Percentiles rank a stretch among this genome's conserved stretches.
These are phyloP conservation scores for Prunella fulvescens DNA, from an alignment of 2,113 vertebrate species.

Conservation along the genomic window DNA sequence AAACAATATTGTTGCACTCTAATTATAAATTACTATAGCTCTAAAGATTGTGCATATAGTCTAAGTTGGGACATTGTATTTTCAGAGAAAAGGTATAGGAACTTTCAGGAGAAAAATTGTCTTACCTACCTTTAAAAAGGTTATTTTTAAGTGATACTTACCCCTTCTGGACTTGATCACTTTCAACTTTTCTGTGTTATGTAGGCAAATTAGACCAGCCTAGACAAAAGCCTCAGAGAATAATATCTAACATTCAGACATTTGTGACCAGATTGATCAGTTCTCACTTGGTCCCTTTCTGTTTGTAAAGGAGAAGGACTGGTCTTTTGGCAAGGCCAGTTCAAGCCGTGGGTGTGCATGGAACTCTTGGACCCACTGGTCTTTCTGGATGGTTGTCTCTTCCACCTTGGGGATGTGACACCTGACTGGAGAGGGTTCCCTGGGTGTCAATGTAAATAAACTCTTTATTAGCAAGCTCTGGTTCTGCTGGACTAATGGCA, in stretches of 20 bases:
- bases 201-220: accelerated
- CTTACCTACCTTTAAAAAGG: background rate
- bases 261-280: background rate
- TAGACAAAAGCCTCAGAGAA: background rate
- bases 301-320: background rate
- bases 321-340: background rate
- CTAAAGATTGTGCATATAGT: background rate
- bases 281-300: background rate
- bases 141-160: background rate
- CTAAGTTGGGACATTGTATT: background rate
- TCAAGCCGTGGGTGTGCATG: background rate
- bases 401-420: accelerated
- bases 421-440: background rate
- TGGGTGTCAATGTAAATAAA: background rate
- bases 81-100: background rate
- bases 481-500: background rate
- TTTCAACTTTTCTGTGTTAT: background rate
- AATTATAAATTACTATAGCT: background rate
- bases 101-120: background rate
- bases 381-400: background rate
- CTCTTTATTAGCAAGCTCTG: background rate
- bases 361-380: background rate
- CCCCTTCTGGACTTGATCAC: background rate
- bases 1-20: background rate
- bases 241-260: background rate